Percentiles rank a stretch among this genome's conserved stretches.
Conservation (phyloP, 2,113 vertebrate genomes). For the Mugil cephalus region DNA sequence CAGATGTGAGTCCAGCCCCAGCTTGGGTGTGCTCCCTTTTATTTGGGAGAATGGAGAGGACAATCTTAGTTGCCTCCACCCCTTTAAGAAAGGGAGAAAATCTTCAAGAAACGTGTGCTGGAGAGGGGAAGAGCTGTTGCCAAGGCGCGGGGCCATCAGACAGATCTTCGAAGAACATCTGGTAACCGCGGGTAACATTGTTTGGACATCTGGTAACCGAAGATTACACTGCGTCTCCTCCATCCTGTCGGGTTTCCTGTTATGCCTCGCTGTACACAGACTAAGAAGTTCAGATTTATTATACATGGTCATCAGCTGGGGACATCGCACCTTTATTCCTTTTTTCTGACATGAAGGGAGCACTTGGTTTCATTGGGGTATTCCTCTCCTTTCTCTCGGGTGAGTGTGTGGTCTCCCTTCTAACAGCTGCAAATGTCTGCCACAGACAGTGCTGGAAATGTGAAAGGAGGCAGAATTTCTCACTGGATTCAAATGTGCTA, state of each 20-base stretch:
- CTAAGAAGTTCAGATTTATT: conserved; percentile 65
- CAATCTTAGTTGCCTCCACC: conserved; percentile 80
- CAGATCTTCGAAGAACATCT: conserved; percentile 81
- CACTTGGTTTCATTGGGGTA: conserved; percentile 79
- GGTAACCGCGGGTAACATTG: conserved; percentile 80
- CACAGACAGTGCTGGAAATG: conserved; percentile 31
- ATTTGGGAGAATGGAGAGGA: conserved; percentile 83
- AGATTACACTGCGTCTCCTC: conserved; percentile 75
- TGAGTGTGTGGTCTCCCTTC: conserved; percentile 79
- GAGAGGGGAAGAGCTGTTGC: conserved; percentile 72
- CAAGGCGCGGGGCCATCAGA: conserved; percentile 74
- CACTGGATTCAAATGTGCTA: conserved; percentile 9
- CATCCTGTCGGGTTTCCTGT: conserved; percentile 83
- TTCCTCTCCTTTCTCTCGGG: conserved; percentile 81
- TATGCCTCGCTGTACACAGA: conserved; percentile 76
- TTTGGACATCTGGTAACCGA: conserved; percentile 83
- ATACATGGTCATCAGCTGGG: conserved; percentile 69
- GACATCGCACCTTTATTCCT: conserved; percentile 70
- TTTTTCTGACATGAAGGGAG: conserved; percentile 86
- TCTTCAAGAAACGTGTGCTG: conserved; percentile 66
- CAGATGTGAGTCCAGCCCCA: conserved; percentile 85
- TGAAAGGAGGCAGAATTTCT: conserved; percentile 17
- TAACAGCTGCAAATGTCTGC: conserved; percentile 60
- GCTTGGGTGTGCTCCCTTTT: conserved; percentile 83
- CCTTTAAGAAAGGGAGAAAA: conserved; percentile 79